A percentile compares a stretch with the other conserved stretches of the same genome.
Evolutionary conservation across 2,888 invertebrate species (phyloP).

Genomic region (Metellina segmentata): DNA sequence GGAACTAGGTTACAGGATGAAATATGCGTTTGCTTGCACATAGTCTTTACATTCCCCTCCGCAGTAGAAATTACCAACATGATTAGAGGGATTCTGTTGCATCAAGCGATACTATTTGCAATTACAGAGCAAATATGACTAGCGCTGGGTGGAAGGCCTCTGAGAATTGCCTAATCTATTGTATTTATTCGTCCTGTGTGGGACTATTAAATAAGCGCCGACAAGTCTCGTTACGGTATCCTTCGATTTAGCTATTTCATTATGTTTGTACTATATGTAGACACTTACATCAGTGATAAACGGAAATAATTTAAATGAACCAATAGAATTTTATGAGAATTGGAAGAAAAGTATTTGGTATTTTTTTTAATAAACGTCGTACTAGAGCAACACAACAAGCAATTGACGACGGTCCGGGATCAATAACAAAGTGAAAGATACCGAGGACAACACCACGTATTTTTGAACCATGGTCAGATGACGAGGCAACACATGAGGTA

Average conservation of each 20-base stretch:
- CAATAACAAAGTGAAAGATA: too few relatives aligned
- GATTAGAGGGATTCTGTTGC: not conserved
- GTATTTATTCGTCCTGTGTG: not conserved
- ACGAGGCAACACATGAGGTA: too few relatives aligned
- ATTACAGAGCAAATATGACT: not conserved
- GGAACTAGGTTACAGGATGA: not conserved
- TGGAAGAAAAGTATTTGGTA: too few relatives aligned
- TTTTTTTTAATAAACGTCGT: too few relatives aligned
- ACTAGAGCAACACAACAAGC: too few relatives aligned
- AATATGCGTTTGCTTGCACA: not conserved
- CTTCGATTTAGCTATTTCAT: not conserved
- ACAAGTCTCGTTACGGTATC: not conserved
- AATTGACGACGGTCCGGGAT: too few relatives aligned
- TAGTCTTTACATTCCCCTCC: not conserved
- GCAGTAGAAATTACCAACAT: not conserved
- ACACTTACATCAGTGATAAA: too few relatives aligned
- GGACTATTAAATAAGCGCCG: not conserved
- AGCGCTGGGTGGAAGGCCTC: not conserved
- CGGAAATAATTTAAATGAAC: too few relatives aligned
- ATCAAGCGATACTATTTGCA: not conserved
- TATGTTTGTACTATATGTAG: not conserved
- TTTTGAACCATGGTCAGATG: too few relatives aligned
- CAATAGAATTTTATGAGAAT: too few relatives aligned
- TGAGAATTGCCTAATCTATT: not conserved
- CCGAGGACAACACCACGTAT: too few relatives aligned